Conservation (phyloP, 2,797 vertebrate species). For the Platalea minor region DNA sequence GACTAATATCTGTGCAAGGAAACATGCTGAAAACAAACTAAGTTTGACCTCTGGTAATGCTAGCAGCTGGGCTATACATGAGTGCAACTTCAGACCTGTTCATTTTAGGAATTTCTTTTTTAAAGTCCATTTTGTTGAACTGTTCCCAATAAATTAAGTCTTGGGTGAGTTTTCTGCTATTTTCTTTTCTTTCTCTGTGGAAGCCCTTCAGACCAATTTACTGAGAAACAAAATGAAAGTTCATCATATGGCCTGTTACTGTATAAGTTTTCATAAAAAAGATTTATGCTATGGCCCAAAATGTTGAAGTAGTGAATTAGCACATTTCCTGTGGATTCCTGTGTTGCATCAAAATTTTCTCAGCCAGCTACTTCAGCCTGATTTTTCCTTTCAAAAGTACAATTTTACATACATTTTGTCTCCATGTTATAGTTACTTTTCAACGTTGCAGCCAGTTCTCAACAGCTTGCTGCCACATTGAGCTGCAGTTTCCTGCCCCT, state of each 20-base stretch:
- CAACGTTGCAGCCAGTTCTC: not conserved
- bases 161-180: not conserved
- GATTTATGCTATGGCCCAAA: not conserved
- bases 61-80: not conserved
- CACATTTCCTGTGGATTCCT: not conserved
- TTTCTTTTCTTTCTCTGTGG: not conserved
- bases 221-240: not conserved
- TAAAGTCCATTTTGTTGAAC: not conserved
- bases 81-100: not conserved
- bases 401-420: not conserved
- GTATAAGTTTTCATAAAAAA: not conserved
- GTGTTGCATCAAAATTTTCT: not conserved
- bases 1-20: conserved; percentile 45
- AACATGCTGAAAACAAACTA: conserved; percentile 40
- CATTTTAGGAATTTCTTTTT: not conserved
- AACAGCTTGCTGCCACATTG: not conserved
- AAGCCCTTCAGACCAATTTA: not conserved
- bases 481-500: not conserved
- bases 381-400: not conserved
- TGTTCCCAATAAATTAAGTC: not conserved
- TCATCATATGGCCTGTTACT: not conserved
- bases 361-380: not conserved
- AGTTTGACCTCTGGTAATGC: conserved; percentile 7
- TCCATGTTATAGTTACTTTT: not conserved
- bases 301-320: not conserved